Percentiles rank a stretch among this genome's conserved stretches.
phyloP scores from a whole-genome alignment of 2,888 invertebrate genomes.

The Synergus itoensis region DNA sequence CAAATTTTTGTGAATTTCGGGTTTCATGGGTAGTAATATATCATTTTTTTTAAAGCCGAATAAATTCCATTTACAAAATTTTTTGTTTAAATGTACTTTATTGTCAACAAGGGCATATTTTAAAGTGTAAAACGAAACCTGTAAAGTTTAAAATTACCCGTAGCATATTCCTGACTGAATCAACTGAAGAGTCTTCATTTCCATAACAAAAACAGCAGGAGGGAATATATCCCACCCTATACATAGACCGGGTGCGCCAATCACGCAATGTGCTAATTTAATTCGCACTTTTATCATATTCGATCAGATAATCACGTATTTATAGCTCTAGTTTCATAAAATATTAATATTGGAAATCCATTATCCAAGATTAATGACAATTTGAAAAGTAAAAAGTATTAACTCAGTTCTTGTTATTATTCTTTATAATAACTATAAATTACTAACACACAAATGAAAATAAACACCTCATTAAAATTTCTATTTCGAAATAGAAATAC shows the following conservation, averaged over 20 bases:
- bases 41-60: too few relatives aligned
- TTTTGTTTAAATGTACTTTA: not conserved
- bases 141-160: not conserved
- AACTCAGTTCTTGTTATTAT: not conserved
- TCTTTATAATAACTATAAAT: too few relatives aligned
- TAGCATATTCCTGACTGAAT: not conserved
- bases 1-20: too few relatives aligned
- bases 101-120: not conserved
- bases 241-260: not conserved
- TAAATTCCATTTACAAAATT: not conserved
- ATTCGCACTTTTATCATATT: not conserved
- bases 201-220: not conserved
- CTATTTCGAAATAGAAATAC: too few relatives aligned
- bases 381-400: too few relatives aligned
- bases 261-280: slow-evolving; percentile 3
- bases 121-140: not conserved
- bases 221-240: not conserved
- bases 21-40: too few relatives aligned
- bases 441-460: too few relatives aligned
- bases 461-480: too few relatives aligned
- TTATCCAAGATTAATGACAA: not conserved
- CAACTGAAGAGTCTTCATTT: not conserved
- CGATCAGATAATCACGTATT: not conserved
- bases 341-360: not conserved
- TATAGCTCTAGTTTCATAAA: not conserved